Evolutionary conservation across 2,888 invertebrate species (phyloP), one percentile per base, ranked within the genome.

Genomic region (Rhagonycha fulva): DNA sequence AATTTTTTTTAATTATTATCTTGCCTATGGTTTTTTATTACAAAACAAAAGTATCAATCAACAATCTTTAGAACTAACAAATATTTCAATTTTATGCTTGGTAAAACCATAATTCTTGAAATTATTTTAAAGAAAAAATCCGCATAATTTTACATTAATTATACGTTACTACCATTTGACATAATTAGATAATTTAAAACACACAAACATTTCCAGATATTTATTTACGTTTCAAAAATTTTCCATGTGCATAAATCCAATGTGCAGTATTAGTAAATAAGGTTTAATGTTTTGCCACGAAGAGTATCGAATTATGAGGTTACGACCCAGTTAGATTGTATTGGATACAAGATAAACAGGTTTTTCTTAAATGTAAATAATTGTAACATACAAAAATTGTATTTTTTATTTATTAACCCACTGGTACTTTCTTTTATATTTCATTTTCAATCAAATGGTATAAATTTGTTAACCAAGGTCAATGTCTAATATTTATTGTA

Each of bases 261-360:
- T n/a, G 47, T 47, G n/a, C 47, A 47, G 9, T 47, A n/a, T 47
- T 47, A n/a, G 47, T 24, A 66, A 66, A 66, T 66, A 66, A 24
- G 63, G 63, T 24, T 66, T 23, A 23, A 12, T 47, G 4, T 47
- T 47, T 47, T 47, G n/a, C n/a, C 47, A 47, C 47, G 5, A n/a
- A 4, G 7, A 7, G 47, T 66, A 66, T 26, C 26, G 23, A 24
- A 28, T 23, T 71, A 63, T 74, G 74, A 76, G 76, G 74, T 71
- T 76, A 72, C 61, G 74, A 74, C 76, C 76, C 26, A 76, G 71
- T 71, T 76, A 67, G 71, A 26, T 73, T 62, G 68, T 68, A 74
- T 74, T 74, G 68, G 69, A 70, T 70, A 67, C 67, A 73, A 68
- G 71, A 70, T 47, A 76, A 76, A 76, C 76, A 63, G 71, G 76